Evolutionary conservation across 2,113 vertebrate species (phyloP).

Genomic region (Polyodon spathula): DNA sequence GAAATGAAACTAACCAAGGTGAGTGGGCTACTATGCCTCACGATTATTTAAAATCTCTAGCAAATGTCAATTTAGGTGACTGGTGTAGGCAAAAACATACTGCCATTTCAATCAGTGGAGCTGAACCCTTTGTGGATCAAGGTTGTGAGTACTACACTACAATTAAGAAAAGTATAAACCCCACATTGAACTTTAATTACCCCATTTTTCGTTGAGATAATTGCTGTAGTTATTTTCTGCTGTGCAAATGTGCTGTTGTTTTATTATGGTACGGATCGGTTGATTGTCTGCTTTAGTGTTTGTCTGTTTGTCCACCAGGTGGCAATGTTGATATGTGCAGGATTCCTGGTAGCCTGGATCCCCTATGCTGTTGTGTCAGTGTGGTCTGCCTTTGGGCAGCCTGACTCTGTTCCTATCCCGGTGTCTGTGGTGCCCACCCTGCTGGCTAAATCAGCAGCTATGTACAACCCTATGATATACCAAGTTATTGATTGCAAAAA

Average conservation of each 20-base stretch:
- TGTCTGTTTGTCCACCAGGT: conserved; percentile 56
- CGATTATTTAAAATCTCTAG: too few relatives aligned
- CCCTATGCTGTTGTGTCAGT: conserved; percentile 85
- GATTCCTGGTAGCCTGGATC: conserved; percentile 90
- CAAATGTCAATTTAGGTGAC: too few relatives aligned
- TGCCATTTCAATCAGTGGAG: conserved; percentile 26
- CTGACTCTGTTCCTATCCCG: conserved; percentile 72
- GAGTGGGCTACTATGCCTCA: not conserved
- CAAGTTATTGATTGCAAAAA: conserved; percentile 74
- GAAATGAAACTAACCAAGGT: conserved; percentile 96
- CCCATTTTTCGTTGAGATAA: too few relatives aligned
- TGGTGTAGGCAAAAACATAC: conserved; percentile 14
- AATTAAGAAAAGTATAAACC: too few relatives aligned
- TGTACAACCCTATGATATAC: conserved; percentile 97
- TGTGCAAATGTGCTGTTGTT: not conserved
- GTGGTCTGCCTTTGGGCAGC: conserved; percentile 80
- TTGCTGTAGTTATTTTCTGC: not conserved
- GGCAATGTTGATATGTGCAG: conserved; percentile 91
- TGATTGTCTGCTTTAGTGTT: not conserved
- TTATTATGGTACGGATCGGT: too few relatives aligned
- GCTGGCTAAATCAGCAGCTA: conserved; percentile 85
- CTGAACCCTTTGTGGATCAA: conserved; percentile 20
- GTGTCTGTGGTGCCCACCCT: conserved; percentile 81
- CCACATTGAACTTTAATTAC: too few relatives aligned
- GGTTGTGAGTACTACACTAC: too few relatives aligned